Conservation (phyloP, 2,888 invertebrate genomes). For the Philhelius pedissequus region DNA sequence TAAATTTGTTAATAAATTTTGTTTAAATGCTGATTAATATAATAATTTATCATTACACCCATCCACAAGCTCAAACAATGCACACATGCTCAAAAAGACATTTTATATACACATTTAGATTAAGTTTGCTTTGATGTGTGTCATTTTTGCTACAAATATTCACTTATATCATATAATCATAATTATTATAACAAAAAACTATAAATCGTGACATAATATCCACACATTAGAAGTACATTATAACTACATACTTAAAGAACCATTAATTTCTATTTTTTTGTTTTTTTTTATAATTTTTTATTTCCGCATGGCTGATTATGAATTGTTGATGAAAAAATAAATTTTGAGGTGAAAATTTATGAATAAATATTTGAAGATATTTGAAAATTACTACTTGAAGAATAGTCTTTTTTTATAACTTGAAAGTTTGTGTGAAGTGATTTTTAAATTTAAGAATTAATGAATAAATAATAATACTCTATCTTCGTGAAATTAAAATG, state of each 20-base stretch:
- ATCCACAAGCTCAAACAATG: not conserved
- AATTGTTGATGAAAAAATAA: not conserved
- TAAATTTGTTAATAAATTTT: slow-evolving; percentile 33
- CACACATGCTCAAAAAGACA: slow-evolving; percentile 31
- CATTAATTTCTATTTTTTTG: not conserved
- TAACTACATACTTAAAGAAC: no score
- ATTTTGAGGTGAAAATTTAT: not conserved
- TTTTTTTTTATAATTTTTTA: not conserved
- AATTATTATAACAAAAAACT: not conserved
- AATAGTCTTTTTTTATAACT: not conserved
- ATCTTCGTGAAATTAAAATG: no score
- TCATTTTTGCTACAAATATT: slow-evolving; percentile 12
- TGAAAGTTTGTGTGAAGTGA: slow-evolving; percentile 48
- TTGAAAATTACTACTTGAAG: no score
- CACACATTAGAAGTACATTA: not conserved
- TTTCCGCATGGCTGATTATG: slow-evolving; percentile 50
- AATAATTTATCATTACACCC: slow-evolving; percentile 16
- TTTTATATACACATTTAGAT: no score
- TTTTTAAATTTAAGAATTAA: not conserved
- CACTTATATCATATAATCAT: slow-evolving; percentile 20
- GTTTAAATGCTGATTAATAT: slow-evolving; percentile 21
- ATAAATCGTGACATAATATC: slow-evolving; percentile 33
- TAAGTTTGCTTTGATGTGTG: slow-evolving; percentile 52
- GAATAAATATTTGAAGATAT: slow-evolving; percentile 1
- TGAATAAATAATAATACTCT: no score